Conservation (phyloP, 2,888 invertebrate genomes). For the Arrhopalites spinosus region DNA sequence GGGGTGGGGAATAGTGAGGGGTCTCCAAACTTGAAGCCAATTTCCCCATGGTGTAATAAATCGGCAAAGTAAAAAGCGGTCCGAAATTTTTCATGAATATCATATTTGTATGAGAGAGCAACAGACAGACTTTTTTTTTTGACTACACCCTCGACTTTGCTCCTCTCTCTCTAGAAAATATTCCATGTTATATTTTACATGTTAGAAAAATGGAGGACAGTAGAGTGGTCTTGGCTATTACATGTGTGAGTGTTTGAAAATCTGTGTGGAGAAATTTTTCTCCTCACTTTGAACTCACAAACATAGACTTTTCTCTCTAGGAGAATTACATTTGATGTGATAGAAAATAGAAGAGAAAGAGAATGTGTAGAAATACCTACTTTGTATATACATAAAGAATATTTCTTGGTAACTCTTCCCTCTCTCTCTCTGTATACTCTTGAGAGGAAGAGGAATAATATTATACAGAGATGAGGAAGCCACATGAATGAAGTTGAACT, state of each 20-base stretch:
- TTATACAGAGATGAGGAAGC: slow-evolving; percentile 14
- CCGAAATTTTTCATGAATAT: slow-evolving; percentile 54
- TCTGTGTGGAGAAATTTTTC: background rate
- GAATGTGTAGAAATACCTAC: background rate
- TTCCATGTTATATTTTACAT: no score
- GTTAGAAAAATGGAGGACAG: no score
- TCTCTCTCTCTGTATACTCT: no score
- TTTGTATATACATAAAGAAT: background rate
- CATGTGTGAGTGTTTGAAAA: background rate
- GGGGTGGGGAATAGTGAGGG: slow-evolving; percentile 38
- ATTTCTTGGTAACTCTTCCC: no score
- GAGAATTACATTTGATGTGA: slow-evolving; percentile 13
- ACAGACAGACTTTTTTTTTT: slow-evolving; percentile 5
- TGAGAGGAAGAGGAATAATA: slow-evolving; percentile 12
- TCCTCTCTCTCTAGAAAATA: background rate
- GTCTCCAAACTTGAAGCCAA: slow-evolving; percentile 48
- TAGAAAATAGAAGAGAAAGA: slow-evolving; percentile 10
- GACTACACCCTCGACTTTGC: background rate
- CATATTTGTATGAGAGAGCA: slow-evolving; percentile 38
- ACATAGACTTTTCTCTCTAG: background rate
- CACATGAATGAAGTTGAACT: slow-evolving; percentile 46
- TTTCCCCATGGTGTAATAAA: slow-evolving; percentile 54
- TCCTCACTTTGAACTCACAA: background rate
- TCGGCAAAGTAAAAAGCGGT: slow-evolving; percentile 51
- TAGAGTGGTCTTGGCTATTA: no score